Conservation (phyloP, 2,888 invertebrate genomes). For the Trachelus tabidus region DNA sequence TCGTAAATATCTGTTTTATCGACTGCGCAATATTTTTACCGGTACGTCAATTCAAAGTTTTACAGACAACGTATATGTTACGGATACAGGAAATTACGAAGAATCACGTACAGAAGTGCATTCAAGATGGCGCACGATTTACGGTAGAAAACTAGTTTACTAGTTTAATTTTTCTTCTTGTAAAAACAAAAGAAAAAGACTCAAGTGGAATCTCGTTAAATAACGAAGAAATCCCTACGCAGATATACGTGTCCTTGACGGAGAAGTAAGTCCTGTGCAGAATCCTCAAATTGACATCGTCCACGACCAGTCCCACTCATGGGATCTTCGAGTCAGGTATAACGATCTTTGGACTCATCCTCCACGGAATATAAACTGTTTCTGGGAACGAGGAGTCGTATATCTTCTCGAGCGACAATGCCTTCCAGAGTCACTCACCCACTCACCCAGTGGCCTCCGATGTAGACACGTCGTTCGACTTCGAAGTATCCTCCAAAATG, state of each 20-base stretch:
- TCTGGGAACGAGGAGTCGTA: constrained; percentile 62
- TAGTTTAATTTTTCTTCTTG: background rate
- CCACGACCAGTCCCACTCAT: constrained; percentile 1
- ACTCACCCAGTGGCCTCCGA: constrained; percentile 49
- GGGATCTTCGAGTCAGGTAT: constrained; percentile 28
- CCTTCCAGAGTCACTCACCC: constrained; percentile 57
- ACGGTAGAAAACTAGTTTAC: background rate
- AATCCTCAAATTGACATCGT: constrained; percentile 43
- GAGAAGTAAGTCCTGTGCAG: constrained; percentile 24
- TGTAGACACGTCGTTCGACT: constrained; percentile 4
- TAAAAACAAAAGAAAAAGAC: background rate
- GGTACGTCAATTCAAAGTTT: background rate
- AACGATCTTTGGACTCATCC: constrained; percentile 46
- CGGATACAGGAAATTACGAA: background rate
- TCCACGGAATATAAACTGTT: constrained; percentile 62
- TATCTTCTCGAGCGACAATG: constrained; percentile 63
- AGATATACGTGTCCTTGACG: background rate
- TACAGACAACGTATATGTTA: background rate
- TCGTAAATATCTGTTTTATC: background rate
- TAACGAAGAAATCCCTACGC: background rate
- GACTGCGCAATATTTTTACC: background rate
- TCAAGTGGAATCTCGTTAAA: background rate
- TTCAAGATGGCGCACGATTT: background rate
- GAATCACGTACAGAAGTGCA: background rate
- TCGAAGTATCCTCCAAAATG: background rate